Evolutionary conservation across 2,113 vertebrate genomes (phyloP), one percentile per base, ranked within the genome.

Genomic region (Callithrix jacchus): DNA sequence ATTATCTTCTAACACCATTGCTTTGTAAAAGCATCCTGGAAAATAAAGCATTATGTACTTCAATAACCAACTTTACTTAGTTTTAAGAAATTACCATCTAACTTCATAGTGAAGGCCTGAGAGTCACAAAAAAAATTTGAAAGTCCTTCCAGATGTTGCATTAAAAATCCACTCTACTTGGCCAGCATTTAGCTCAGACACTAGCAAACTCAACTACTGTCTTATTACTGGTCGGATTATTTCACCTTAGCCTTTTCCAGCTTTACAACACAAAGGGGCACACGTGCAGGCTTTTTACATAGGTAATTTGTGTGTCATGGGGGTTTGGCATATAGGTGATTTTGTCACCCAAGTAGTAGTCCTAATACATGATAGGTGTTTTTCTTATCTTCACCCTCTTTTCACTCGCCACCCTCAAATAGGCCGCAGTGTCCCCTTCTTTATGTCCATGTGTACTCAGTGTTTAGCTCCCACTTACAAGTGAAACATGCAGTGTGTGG

Each of bases 31-130:
- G 37, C 49, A 76, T 18, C 17, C 71, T 89, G 18, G 64, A 92
- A 96, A 70, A 76, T 56, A n/a, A 91, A 95, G 49, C 12, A 3
- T 81, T 35, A 52, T 37, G 5, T 5, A 74, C 35, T 70, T 77
- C 70, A 89, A 23, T 91, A 74, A 64, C 79, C 23, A 70, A 42
- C 37, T 76, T 74, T 30, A 30, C 68, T 84, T 84, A 54, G 80
- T 82, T 92, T 92, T 86, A 91, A 88, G 79, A 95, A 83, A 61
- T 91, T 17, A 40, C 49, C 23, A 91, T 93, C 71, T 61, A 71
- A 95, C 81, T 73, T n/a, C 66, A 90, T 35, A 93, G 76, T 47
- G 10, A 68, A 47, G 76, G 25, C 6, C 74, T 47, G 42, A 64
- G 56, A 82, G 71, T 85, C 45, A 54, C 66, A 49, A 58, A 89